Evolutionary conservation across 2,113 vertebrate genomes (phyloP), one percentile per base, ranked within the genome.

Genomic region (Melozone crissalis): DNA sequence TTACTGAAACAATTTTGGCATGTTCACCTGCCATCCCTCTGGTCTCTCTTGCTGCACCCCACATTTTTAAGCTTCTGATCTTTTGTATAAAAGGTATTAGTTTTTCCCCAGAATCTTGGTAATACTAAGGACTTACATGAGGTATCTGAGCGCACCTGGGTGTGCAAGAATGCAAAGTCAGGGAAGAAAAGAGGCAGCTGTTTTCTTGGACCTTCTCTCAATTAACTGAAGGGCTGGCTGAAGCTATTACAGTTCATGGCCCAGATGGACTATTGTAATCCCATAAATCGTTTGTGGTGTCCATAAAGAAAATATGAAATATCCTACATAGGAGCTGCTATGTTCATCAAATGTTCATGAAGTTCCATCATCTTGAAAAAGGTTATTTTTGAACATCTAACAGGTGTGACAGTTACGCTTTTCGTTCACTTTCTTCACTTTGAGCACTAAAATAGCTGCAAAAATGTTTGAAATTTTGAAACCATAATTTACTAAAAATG

Each of bases 361-460:
- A 79, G 43, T 69, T 63, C 67, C 61, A 57, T 77, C 55, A 84
- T 71, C 55, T 52, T 75, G 57, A 83, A 37, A 43, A 86, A 93
- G 21, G 74, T 41, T 94, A 89, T 90, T 95, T 93, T 93, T 90
- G 39, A 84, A 78, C 55, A 88, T 33, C 43, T 86, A 93, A 41
- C 68, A 91, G 72, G 67, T 80, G 75, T 84, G 71, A 78, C 62
- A 90, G 79, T 76, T 83, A 95, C 0, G 0, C 30, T 80, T 95
- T 69, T 83, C 7, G 7, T 71, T 96, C n/a, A 31, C 94, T 93
- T 97, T 91, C 78, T 80, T 68, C 87, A 63, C 80, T 79, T 57
- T 66, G 55, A 93, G 71, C 43, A 87, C 59, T 77, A 55, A 93
- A 95, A 93, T 87, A 93, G 72, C 51, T 57, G 30, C 63, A 79